Percentiles rank a stretch among this genome's conserved stretches.
phyloP scores from a whole-genome alignment of 2,797 vertebrate genomes.

The Argentina silus region DNA sequence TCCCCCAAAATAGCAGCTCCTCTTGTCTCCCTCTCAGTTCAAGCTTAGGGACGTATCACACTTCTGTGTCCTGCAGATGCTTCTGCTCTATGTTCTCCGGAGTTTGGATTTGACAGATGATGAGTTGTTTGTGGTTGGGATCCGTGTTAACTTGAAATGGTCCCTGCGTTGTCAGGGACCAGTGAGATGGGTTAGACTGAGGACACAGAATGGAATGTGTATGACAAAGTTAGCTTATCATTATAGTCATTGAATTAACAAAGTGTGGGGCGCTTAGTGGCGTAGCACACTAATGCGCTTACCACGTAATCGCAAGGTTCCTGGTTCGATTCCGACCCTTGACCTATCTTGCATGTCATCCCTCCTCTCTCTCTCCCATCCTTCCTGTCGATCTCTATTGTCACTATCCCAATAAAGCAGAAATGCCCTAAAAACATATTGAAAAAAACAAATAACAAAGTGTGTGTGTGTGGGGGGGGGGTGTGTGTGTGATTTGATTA shows the following conservation, averaged over 20 bases:
- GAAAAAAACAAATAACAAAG: too few relatives aligned
- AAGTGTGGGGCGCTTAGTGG: too few relatives aligned
- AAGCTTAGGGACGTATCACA: conserved; percentile 15
- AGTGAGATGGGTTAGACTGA: background rate
- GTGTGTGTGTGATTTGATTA: background rate
- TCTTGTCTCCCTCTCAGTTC: conserved; percentile 7
- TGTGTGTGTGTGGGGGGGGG: too few relatives aligned
- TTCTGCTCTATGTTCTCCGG: conserved; percentile 32
- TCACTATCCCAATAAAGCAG: too few relatives aligned
- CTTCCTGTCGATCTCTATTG: too few relatives aligned
- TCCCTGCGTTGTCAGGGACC: background rate
- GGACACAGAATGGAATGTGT: background rate
- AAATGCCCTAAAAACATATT: too few relatives aligned
- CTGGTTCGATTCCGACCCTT: too few relatives aligned
- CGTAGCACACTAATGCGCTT: too few relatives aligned
- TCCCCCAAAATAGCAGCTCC: conserved; percentile 39
- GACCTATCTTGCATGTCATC: too few relatives aligned
- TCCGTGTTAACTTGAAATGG: background rate
- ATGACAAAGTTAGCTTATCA: background rate
- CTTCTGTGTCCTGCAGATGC: conserved; percentile 14
- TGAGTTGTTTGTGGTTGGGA: conserved; percentile 22
- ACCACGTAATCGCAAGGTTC: too few relatives aligned
- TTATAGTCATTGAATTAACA: background rate
- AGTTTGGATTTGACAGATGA: conserved; percentile 27
- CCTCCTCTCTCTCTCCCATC: too few relatives aligned